Evolutionary conservation across 2,888 invertebrate species (phyloP).

Genomic region (Tenthredo notha): DNA sequence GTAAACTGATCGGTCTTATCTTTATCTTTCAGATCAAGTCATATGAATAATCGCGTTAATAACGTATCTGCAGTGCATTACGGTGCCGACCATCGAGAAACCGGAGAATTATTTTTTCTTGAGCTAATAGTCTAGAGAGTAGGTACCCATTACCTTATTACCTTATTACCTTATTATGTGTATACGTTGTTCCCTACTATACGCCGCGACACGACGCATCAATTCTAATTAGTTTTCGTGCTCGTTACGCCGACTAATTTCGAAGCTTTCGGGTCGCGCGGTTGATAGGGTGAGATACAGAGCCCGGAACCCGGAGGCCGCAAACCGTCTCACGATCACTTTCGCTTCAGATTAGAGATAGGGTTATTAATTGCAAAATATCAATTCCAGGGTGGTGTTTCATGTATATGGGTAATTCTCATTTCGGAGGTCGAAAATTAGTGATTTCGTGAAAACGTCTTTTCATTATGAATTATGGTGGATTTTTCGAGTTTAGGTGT

Average conservation of each 20-base stretch:
- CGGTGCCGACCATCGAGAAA: neutral
- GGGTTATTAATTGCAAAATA: slow-evolving; percentile 3
- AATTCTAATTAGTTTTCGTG: slow-evolving; percentile 37
- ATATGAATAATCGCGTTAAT: neutral
- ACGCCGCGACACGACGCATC: neutral
- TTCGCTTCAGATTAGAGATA: neutral
- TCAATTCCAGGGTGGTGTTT: neutral
- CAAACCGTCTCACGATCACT: slow-evolving; percentile 19
- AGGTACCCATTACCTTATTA: neutral
- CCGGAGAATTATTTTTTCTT: neutral
- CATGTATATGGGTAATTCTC: no score
- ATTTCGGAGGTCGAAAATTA: no score
- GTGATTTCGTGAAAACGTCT: no score
- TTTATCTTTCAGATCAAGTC: neutral
- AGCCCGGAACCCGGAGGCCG: neutral
- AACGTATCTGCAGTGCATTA: neutral
- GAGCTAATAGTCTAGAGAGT: neutral
- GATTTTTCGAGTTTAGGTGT: no score
- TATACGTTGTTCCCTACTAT: neutral
- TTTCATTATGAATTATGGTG: no score
- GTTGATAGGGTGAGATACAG: neutral
- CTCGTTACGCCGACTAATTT: slow-evolving; percentile 43
- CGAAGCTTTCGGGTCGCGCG: slow-evolving; percentile 15
- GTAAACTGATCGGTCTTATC: neutral
- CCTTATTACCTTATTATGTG: neutral